A percentile compares a stretch with the other conserved stretches of the same genome.
These are phyloP conservation scores for Apaloderma vittatum DNA, from an alignment of 2,113 vertebrate genomes.

Conservation along the genomic window DNA sequence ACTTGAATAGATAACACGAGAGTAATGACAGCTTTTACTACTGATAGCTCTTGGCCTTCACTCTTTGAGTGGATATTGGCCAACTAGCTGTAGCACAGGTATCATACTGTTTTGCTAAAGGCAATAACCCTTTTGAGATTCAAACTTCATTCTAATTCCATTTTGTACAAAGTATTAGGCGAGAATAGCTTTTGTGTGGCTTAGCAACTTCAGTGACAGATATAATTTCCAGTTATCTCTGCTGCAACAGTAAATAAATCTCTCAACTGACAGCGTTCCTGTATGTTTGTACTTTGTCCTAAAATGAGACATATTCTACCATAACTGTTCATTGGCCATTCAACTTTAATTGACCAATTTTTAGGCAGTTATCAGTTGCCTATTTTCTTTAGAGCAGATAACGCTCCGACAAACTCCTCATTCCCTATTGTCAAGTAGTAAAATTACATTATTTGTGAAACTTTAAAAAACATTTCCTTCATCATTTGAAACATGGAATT, in stretches of 20 bases:
- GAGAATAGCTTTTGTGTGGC: constrained; percentile 30
- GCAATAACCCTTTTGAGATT: constrained; percentile 23
- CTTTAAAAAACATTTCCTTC: constrained; percentile 68
- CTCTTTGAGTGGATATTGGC: neutral
- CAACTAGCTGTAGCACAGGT: neutral
- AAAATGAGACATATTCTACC: constrained; percentile 56
- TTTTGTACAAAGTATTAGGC: constrained; percentile 41
- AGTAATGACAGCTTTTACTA: neutral
- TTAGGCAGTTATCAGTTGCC: constrained; percentile 58
- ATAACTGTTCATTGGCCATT: constrained; percentile 67
- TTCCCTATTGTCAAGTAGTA: constrained; percentile 44
- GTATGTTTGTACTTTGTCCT: neutral
- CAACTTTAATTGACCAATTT: constrained; percentile 79
- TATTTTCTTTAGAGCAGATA: constrained; percentile 71
- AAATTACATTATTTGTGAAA: constrained; percentile 55
- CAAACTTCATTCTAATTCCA: constrained; percentile 19
- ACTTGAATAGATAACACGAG: neutral
- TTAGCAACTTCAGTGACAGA: constrained; percentile 47
- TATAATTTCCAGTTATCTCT: constrained; percentile 73
- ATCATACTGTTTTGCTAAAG: neutral
- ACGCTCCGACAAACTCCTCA: constrained; percentile 41
- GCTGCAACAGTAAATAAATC: constrained; percentile 69
- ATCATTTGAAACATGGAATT: constrained; percentile 61
- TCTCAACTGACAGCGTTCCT: constrained; percentile 42
- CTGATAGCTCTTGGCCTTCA: neutral